Conservation (phyloP, 2,797 vertebrate species). For the Forpus xanthops region DNA sequence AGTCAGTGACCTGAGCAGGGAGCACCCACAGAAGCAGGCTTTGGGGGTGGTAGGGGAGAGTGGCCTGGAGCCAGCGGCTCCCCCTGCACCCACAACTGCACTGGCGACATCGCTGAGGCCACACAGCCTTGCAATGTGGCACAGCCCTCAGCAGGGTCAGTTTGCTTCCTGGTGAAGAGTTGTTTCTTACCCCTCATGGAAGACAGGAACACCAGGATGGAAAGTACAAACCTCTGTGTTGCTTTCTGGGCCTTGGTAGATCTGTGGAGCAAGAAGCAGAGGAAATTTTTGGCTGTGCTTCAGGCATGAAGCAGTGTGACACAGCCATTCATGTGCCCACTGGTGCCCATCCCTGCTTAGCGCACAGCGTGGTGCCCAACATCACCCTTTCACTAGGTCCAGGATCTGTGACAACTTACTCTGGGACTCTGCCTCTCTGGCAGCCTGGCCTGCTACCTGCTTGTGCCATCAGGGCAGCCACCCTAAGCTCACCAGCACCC, state of each 20-base stretch:
- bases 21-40: neutral
- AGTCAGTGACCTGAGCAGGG: neutral
- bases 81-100: neutral
- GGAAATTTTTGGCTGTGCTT: neutral
- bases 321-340: accelerated
- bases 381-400: neutral
- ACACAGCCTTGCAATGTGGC: accelerated
- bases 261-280: slow-evolving; percentile 66
- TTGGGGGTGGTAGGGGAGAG: neutral
- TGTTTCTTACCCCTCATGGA: slow-evolving; percentile 90
- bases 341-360: accelerated
- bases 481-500: neutral
- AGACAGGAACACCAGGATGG: slow-evolving; percentile 89
- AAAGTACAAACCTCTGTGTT: slow-evolving; percentile 82
- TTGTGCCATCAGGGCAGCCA: neutral
- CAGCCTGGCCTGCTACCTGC: neutral
- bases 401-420: neutral
- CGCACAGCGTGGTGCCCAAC: neutral
- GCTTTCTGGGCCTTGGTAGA: slow-evolving; percentile 82
- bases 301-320: accelerated
- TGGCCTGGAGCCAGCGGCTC: neutral
- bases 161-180: accelerated
- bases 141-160: neutral
- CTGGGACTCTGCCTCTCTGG: neutral
- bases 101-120: neutral